Evolutionary conservation across 1,140 invertebrate species (phyloP), one percentile per base, ranked within the genome.

Genomic region (Epicauta chinensis): DNA sequence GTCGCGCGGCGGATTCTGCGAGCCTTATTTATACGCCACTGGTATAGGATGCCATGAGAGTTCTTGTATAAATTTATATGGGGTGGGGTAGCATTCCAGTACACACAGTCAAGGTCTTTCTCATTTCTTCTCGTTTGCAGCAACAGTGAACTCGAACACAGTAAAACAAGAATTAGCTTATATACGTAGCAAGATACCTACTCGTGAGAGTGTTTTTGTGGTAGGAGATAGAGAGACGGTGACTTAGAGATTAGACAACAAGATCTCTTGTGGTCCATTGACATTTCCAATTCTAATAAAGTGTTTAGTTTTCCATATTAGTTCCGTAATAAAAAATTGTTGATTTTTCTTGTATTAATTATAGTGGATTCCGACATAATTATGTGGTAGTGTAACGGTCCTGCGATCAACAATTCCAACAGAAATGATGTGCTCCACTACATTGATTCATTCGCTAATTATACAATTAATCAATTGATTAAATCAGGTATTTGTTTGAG

Each of bases 21-120:
- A n/a, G n/a, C n/a, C n/a, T n/a, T n/a, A n/a, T n/a, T n/a, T n/a
- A n/a, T n/a, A n/a, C n/a, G n/a, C n/a, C n/a, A n/a, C n/a, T n/a
- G n/a, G n/a, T n/a, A n/a, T n/a, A n/a, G n/a, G n/a, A 23, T 7
- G 7, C 23, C 23, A 23, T 23, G 23, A 23, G 23, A 23, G 7
- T 23, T 23, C 23, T 23, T 23, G 23, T 23, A n/a, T n/a, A n/a
- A n/a, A n/a, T n/a, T n/a, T n/a, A n/a, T n/a, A 16, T 39, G 47
- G 34, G 48, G 48, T 41, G 48, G 48, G 48, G 48, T 51, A 31
- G 48, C 48, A 51, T 51, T 51, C 48, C 48, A 51, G 23, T 23
- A 46, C 43, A 16, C 43, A 46, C 12, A 30, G 45, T 42, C 48
- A 51, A 51, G 48, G 48, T 51, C 48, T 42, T 23, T 23, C 48